Conservation (phyloP, 2,888 invertebrate species). For the Acronicta alni region DNA sequence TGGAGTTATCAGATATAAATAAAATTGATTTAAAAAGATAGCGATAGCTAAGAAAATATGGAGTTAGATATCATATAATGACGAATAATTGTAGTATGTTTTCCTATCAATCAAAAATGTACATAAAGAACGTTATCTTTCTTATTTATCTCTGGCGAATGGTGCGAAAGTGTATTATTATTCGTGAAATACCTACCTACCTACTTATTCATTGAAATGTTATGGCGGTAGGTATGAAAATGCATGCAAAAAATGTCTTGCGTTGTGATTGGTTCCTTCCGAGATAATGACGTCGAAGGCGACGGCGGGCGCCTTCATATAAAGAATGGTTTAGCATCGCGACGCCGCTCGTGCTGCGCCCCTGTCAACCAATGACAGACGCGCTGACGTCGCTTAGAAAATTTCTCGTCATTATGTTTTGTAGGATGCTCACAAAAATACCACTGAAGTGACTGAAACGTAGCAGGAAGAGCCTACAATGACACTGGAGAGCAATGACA, state of each 20-base stretch:
- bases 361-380: slow-evolving; percentile 59
- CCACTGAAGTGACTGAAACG: slow-evolving; percentile 17
- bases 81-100: slow-evolving; percentile 22
- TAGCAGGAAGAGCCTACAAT: slow-evolving; percentile 3
- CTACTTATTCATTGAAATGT: slow-evolving; percentile 35
- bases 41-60: slow-evolving; percentile 32
- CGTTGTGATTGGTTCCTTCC: slow-evolving; percentile 62
- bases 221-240: slow-evolving; percentile 38
- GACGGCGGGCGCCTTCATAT: slow-evolving; percentile 50
- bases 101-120: slow-evolving; percentile 45
- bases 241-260: slow-evolving; percentile 37
- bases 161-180: slow-evolving; percentile 31
- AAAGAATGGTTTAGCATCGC: slow-evolving; percentile 56
- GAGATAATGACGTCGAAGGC: slow-evolving; percentile 59
- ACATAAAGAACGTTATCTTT: slow-evolving; percentile 41
- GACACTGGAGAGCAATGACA: no score
- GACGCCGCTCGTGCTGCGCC: slow-evolving; percentile 46
- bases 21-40: slow-evolving; percentile 39
- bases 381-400: slow-evolving; percentile 41
- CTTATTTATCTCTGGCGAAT: slow-evolving; percentile 55
- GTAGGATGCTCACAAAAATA: slow-evolving; percentile 9
- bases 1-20: slow-evolving; percentile 37
- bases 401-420: slow-evolving; percentile 34
- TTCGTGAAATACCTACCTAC: slow-evolving; percentile 42
- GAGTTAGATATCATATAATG: slow-evolving; percentile 18